These are phyloP conservation scores for Aegithalos caudatus DNA, from an alignment of 2,113 vertebrate genomes.

Conservation along the genomic window DNA sequence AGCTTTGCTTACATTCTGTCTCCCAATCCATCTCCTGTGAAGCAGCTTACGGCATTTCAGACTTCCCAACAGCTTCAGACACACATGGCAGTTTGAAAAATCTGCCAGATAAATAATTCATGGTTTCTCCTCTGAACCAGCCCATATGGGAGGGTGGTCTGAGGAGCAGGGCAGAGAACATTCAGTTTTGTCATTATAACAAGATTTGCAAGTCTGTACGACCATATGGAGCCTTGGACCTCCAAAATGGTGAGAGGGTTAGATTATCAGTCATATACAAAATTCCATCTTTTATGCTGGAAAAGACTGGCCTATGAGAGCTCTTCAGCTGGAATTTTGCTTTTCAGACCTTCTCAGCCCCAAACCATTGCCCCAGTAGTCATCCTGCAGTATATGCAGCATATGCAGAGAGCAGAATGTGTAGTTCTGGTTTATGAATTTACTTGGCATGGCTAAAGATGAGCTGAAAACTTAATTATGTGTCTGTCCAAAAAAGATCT, in stretches of 20 bases:
- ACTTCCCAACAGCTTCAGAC: neutral
- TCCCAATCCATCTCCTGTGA: neutral
- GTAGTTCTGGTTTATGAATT: neutral
- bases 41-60: neutral
- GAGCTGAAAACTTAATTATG: neutral
- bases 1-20: neutral
- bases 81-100: neutral
- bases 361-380: neutral
- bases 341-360: neutral
- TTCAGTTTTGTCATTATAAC: neutral
- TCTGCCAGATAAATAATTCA: slow-evolving; percentile 10
- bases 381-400: neutral
- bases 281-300: neutral
- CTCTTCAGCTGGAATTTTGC: neutral
- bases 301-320: neutral
- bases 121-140: neutral
- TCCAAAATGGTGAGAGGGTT: neutral
- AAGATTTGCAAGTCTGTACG: neutral
- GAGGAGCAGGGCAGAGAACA: neutral
- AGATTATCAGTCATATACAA: neutral
- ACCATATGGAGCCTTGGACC: neutral
- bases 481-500: neutral
- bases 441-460: neutral
- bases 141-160: neutral
- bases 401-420: neutral